A percentile compares a stretch with the other conserved stretches of the same genome.
Conservation (phyloP, 2,888 invertebrate genomes). For the Eupithecia vulgata region DNA sequence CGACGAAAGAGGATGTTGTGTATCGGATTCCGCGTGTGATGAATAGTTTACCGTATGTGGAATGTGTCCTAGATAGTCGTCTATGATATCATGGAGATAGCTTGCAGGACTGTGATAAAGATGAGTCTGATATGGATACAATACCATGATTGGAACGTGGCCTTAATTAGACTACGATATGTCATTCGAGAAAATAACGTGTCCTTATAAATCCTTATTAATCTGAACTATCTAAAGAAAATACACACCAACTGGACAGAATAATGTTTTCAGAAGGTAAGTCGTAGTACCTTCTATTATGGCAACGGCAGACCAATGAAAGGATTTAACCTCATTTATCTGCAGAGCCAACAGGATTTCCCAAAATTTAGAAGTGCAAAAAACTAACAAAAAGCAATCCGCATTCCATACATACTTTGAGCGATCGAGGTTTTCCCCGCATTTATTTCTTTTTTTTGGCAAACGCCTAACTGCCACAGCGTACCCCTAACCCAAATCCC, state of each 20-base stretch:
- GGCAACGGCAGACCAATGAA: background rate
- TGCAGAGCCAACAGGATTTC: conserved; percentile 13
- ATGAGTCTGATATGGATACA: conserved; percentile 16
- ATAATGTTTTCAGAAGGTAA: background rate
- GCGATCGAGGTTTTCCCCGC: conserved; percentile 31
- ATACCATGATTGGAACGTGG: conserved; percentile 28
- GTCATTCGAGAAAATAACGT: background rate
- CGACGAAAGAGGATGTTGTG: conserved; percentile 41
- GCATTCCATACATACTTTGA: conserved; percentile 30
- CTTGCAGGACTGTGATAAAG: conserved; percentile 23
- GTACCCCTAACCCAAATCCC: conserved; percentile 34
- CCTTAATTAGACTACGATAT: conserved; percentile 28
- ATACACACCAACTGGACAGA: background rate
- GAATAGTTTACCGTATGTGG: conserved; percentile 36
- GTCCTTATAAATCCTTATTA: background rate
- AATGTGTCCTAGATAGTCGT: conserved; percentile 32
- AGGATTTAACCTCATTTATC: conserved; percentile 5
- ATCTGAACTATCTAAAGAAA: background rate
- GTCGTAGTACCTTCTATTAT: background rate
- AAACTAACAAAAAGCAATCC: conserved; percentile 29
- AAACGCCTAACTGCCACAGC: conserved; percentile 26
- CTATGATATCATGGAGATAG: conserved; percentile 33
- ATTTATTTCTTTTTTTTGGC: conserved; percentile 24
- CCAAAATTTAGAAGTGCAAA: conserved; percentile 16
- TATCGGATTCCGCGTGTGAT: conserved; percentile 37